These are phyloP conservation scores for Chaetophractus vellerosus DNA, from an alignment of 2,797 vertebrate genomes.

Conservation along the genomic window DNA sequence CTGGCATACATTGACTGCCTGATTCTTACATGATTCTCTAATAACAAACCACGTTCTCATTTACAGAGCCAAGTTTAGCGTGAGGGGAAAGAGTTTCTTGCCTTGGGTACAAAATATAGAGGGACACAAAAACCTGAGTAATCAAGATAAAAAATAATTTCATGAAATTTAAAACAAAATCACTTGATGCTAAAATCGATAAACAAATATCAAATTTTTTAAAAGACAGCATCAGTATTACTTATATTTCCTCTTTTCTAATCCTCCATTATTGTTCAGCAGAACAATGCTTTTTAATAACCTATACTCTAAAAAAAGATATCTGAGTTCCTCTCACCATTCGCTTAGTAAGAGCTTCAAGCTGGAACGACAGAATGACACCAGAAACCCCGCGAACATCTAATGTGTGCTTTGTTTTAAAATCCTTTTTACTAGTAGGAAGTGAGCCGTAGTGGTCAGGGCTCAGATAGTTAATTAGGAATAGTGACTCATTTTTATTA, in stretches of 20 bases:
- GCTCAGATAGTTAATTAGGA: background rate
- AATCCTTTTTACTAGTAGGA: background rate
- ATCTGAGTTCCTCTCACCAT: background rate
- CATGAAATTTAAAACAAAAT: background rate
- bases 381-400: background rate
- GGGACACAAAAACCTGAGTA: background rate
- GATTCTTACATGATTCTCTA: background rate
- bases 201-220: background rate
- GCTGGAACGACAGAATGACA: background rate
- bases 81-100: background rate
- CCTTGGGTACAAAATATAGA: background rate
- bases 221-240: background rate
- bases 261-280: background rate
- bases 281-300: background rate
- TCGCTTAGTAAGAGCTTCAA: background rate
- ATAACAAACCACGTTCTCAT: background rate
- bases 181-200: background rate
- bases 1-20: background rate
- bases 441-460: background rate
- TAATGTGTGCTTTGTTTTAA: background rate
- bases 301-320: background rate
- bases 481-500: background rate
- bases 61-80: accelerated
- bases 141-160: background rate
- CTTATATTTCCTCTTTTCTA: background rate